Evolutionary conservation across 2,113 vertebrate genomes (phyloP).

Genomic region (Forbesichthys papilliferus): DNA sequence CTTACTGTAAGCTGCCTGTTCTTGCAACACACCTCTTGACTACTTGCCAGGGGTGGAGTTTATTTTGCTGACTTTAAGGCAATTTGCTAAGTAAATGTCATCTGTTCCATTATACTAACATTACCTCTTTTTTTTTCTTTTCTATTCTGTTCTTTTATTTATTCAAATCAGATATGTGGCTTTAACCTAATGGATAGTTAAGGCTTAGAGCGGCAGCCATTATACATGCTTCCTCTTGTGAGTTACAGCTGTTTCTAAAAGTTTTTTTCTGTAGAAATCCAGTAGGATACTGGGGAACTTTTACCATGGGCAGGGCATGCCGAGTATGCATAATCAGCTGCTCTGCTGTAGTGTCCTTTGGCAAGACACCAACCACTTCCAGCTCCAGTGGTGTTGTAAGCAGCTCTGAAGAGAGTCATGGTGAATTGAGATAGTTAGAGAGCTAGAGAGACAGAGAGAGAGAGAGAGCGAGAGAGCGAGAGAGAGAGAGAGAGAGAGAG

Average conservation of each 20-base stretch:
- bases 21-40: not conserved
- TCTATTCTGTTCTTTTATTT: not conserved
- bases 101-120: slow-evolving; percentile 44
- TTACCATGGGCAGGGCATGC: too few relatives aligned
- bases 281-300: too few relatives aligned
- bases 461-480: not conserved
- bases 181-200: too few relatives aligned
- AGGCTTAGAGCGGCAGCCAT: too few relatives aligned
- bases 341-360: too few relatives aligned
- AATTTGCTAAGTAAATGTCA: slow-evolving; percentile 55
- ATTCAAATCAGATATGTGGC: not conserved
- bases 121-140: not conserved
- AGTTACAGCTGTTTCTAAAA: too few relatives aligned
- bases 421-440: not conserved
- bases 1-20: not conserved
- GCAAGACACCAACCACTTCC: too few relatives aligned
- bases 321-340: too few relatives aligned
- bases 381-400: too few relatives aligned
- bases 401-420: not conserved
- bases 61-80: slow-evolving; percentile 50
- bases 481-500: not conserved
- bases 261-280: too few relatives aligned
- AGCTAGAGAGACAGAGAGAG: not conserved
- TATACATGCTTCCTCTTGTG: too few relatives aligned
- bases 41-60: slow-evolving; percentile 22